phyloP scores from a whole-genome alignment of 2,797 vertebrate genomes.

The Psittacula echo region DNA sequence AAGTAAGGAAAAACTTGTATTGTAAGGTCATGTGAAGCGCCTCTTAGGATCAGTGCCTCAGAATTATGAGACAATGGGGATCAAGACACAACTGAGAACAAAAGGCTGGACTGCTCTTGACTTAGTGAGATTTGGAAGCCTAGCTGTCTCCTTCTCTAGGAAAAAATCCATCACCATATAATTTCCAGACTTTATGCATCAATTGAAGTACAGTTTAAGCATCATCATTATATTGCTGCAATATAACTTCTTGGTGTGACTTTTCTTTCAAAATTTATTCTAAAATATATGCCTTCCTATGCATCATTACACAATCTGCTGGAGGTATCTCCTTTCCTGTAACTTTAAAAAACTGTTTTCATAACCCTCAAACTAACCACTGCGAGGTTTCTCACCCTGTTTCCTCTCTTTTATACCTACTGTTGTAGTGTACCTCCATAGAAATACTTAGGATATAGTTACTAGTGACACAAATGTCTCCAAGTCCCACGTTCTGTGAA shows the following conservation, averaged over 20 bases:
- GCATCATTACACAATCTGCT: neutral
- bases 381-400: neutral
- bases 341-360: neutral
- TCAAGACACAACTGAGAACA: neutral
- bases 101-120: neutral
- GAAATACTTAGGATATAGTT: neutral
- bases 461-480: neutral
- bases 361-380: neutral
- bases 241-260: neutral
- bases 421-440: neutral
- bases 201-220: neutral
- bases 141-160: neutral
- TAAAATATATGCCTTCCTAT: neutral
- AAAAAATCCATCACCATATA: neutral
- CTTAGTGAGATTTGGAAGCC: neutral
- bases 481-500: neutral
- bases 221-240: neutral
- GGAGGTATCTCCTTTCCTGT: neutral
- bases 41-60: neutral
- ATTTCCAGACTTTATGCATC: neutral
- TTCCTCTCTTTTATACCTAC: neutral
- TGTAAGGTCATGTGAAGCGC: neutral
- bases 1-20: neutral
- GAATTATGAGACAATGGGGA: neutral
- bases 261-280: neutral